Percentiles rank a stretch among this genome's conserved stretches.
phyloP scores from a whole-genome alignment of 30 jellyfish, hydroid and myxozoan species.

The Morbakka virulenta region DNA sequence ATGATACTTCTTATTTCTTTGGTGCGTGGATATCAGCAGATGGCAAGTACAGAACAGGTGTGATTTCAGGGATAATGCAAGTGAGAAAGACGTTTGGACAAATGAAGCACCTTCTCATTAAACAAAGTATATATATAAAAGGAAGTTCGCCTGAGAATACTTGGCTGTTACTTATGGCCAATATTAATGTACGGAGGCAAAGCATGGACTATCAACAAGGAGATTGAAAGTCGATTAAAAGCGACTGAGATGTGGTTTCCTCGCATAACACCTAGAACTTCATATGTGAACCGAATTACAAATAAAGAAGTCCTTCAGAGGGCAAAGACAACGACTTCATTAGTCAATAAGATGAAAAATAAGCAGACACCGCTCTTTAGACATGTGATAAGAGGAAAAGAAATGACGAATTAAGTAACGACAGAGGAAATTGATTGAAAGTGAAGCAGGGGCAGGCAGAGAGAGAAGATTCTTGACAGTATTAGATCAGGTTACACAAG shows the following conservation, averaged over 20 bases:
- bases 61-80: background rate
- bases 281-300: conserved; percentile 24
- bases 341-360: background rate
- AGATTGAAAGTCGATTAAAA: background rate
- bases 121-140: background rate
- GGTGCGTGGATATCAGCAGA: background rate
- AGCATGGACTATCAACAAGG: conserved; percentile 24
- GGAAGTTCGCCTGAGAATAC: background rate
- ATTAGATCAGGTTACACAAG: background rate
- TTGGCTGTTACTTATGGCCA: conserved; percentile 14
- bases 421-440: conserved; percentile 9
- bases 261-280: background rate
- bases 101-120: background rate
- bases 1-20: too few relatives aligned
- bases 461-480: background rate
- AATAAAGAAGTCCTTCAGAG: conserved; percentile 14
- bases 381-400: background rate
- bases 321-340: background rate
- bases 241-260: conserved; percentile 32
- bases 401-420: background rate
- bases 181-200: conserved; percentile 20
- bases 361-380: background rate
- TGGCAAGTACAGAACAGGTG: background rate
- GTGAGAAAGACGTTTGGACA: background rate
- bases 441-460: background rate